A percentile compares a stretch with the other conserved stretches of the same genome.
These are phyloP conservation scores for Diadophis punctatus DNA, from an alignment of 2,113 vertebrate species.

Conservation along the genomic window DNA sequence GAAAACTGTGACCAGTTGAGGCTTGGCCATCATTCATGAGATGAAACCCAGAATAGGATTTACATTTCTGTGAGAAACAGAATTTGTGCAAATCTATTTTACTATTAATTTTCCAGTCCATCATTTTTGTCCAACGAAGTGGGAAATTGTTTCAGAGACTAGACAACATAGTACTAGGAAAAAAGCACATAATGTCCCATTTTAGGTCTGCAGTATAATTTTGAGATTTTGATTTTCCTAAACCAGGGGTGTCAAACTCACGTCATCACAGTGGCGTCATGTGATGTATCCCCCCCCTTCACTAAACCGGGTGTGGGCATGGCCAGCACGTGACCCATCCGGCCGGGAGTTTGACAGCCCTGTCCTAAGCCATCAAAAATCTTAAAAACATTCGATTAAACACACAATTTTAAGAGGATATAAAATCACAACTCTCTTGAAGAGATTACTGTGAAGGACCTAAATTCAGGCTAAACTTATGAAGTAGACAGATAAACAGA, in stretches of 20 bases:
- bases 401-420: not conserved
- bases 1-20: not conserved
- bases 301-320: too few relatives aligned
- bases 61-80: not conserved
- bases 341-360: too few relatives aligned
- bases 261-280: too few relatives aligned
- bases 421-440: not conserved
- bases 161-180: not conserved
- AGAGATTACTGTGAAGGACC: not conserved
- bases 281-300: too few relatives aligned
- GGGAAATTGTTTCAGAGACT: not conserved
- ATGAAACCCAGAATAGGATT: not conserved
- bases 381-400: not conserved
- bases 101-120: not conserved
- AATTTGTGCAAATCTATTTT: not conserved
- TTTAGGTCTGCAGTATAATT: not conserved
- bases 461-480: not conserved
- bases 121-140: not conserved
- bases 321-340: too few relatives aligned
- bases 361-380: too few relatives aligned
- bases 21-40: not conserved
- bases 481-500: not conserved
- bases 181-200: not conserved
- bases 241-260: too few relatives aligned
- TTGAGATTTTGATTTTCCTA: not conserved